Percentiles rank a stretch among this genome's conserved stretches.
Evolutionary conservation across 2,888 invertebrate genomes (phyloP).

Genomic region (Anoplius nigerrimus): DNA sequence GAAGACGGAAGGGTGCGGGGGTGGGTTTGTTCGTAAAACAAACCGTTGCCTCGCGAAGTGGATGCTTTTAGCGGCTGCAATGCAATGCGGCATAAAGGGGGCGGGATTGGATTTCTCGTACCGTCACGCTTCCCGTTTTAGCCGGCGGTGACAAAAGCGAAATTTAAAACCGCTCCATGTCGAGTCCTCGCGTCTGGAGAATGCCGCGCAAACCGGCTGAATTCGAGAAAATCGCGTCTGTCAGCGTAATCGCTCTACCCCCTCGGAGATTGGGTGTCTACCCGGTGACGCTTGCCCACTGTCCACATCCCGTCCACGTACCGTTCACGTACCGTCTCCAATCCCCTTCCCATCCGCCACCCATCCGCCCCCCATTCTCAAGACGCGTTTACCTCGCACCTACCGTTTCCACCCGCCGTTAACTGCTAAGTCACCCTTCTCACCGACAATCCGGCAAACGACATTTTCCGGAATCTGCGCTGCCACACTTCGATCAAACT

Average conservation of each 20-base stretch:
- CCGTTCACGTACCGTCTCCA: too few relatives aligned
- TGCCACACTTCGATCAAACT: too few relatives aligned
- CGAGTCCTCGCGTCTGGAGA: not conserved
- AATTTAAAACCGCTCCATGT: slow-evolving; percentile 47
- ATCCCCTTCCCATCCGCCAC: too few relatives aligned
- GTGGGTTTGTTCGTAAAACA: slow-evolving; percentile 46
- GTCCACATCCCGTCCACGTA: too few relatives aligned
- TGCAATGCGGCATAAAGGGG: slow-evolving; percentile 43
- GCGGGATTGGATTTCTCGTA: slow-evolving; percentile 51
- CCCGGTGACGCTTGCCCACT: too few relatives aligned
- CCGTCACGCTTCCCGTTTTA: slow-evolving; percentile 30
- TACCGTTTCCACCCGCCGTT: too few relatives aligned
- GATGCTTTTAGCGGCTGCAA: slow-evolving; percentile 51
- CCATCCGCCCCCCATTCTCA: too few relatives aligned
- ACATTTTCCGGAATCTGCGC: too few relatives aligned
- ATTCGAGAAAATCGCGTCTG: slow-evolving; percentile 37
- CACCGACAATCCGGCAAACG: too few relatives aligned
- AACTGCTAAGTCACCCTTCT: too few relatives aligned
- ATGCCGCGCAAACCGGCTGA: not conserved
- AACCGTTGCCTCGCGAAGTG: slow-evolving; percentile 45
- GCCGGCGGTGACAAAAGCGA: slow-evolving; percentile 35
- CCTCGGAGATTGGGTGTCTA: slow-evolving; percentile 40
- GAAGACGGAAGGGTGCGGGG: not conserved
- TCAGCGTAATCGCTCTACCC: slow-evolving; percentile 38
- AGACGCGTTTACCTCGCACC: too few relatives aligned